Base-by-base conservation (phyloP, 1,140 invertebrate genomes). In the Calephelis virginiensis region DNA sequence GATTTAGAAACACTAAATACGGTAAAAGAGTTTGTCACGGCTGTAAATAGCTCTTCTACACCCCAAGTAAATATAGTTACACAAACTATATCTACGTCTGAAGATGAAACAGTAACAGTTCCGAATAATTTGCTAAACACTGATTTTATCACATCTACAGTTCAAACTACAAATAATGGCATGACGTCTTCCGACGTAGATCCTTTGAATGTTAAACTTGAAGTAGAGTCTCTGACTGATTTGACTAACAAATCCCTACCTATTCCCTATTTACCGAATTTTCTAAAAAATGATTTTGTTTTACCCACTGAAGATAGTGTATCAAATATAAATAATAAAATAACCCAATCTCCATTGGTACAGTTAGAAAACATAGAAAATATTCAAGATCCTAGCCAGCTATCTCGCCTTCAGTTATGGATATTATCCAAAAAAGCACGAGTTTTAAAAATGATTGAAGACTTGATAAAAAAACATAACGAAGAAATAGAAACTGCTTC, bases 401-500 rank as follows among this genome's bases (percentile, higher is more conserved):
- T 90, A 64, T 83, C 86, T 8, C 81, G 76, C 28, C 67, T 86
- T 49, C 85, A 90, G 70, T 71, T 91, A 67, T 88, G 84, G 87
- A 73, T 90, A 64, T 81, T 90, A 67, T 90, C 89, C 10, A 91
- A 91, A 76, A 89, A 89, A 80, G 89, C 91, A 61, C 78, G 84
- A 69, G 87, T 92, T 66, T 80, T 92, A 62, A 86, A 89, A 82
- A 90, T 92, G 82, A 92, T 92, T 68, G 90, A 92, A 83, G 81
- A 91, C 56, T 74, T 92, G 62, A 81, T 92, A 72, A 70, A 77
- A 68, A 80, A 86, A 71, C 91, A 92, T 72, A 86, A 92, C 71
- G 78, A 83, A 56, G 89, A 91, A 78, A 80, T 90, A 73, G 87
- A 86, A 63, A 86, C 82, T 74, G 82, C 86, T 65, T 75, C 86